Evolutionary conservation across 2,797 vertebrate species (phyloP), one percentile per base, ranked within the genome.

Genomic region (Cottoperca gobio): DNA sequence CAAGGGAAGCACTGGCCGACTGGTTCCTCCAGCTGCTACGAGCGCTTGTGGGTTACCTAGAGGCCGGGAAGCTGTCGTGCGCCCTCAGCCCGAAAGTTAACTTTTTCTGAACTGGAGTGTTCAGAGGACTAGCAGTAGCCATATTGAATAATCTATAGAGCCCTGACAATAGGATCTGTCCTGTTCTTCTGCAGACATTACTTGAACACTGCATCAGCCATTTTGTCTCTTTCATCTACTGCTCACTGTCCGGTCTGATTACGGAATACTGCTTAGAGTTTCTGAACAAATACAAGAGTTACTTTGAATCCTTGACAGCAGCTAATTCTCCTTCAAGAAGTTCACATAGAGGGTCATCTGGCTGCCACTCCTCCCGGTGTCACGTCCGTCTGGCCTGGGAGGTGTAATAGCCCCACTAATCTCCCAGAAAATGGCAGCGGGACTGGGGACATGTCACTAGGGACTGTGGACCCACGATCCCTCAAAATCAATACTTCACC

Each of bases 11-110:
- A 12, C 91, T 99, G 87, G 97, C 97, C 0, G 97, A 99, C 85
- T 96, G 97, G 45, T 99, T 99, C 89, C 87, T 97, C 17, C 96
- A 97, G 89, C 94, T 97, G 4, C 92, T 99, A 33, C 95, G 96
- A 48, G 91, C 93, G 0, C 77, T 99, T 26, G 98, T 99, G 76
- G 91, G 95, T 81, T 96, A 98, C 90, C 78, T 99, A 35, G 98
- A 99, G 94, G 96, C 95, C 0, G 98, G 97, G 33, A 94, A 93
- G 85, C 94, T 99, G 84, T 97, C 96, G 0, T 98, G 97, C 48
- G 93, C 93, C 83, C 95, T 99, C 39, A 95, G 92, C 89, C 96
- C 96, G 65, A 97, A 96, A 86, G 97, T 98, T 68, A 96, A 99
- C 90, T 94, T 99, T 70, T 97, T 99, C 88, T 97, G 97, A n/a